These are phyloP conservation scores for Cosmorhoe ocellata DNA, from an alignment of 2,888 invertebrate species.

Conservation along the genomic window DNA sequence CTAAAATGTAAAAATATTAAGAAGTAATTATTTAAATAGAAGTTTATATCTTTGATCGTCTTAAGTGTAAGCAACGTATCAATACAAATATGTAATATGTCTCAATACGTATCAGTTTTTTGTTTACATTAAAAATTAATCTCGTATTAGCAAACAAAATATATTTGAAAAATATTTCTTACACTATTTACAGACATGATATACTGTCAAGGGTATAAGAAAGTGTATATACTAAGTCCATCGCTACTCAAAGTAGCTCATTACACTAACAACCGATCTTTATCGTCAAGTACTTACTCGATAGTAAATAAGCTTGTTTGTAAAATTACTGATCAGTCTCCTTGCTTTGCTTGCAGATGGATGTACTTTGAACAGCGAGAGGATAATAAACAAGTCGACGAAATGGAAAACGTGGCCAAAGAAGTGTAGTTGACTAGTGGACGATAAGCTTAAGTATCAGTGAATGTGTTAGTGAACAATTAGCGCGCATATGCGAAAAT, in stretches of 20 bases:
- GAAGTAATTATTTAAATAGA: no score
- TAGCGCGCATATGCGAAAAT: conserved; percentile 32
- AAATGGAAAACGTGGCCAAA: conserved; percentile 47
- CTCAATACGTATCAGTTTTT: no score
- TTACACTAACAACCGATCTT: conserved; percentile 10
- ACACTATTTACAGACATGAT: background rate
- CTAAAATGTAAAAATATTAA: no score
- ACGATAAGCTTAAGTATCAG: conserved; percentile 45
- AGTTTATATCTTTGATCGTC: no score
- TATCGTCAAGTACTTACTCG: conserved; percentile 3
- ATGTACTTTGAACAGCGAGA: conserved; percentile 84
- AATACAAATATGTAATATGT: no score
- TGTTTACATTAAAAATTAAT: no score
- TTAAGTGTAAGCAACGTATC: no score
- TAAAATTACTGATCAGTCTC: conserved; percentile 8
- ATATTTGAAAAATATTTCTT: conserved; percentile 1
- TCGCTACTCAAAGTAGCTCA: conserved; percentile 6
- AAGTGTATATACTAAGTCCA: conserved; percentile 1
- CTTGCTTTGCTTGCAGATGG: conserved; percentile 78
- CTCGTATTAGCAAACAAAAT: conserved; percentile 3
- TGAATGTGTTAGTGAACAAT: conserved; percentile 51
- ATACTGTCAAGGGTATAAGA: conserved; percentile 3
- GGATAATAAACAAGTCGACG: conserved; percentile 43
- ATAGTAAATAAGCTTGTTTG: conserved; percentile 16
- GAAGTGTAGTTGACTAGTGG: conserved; percentile 48